A percentile compares a stretch with the other conserved stretches of the same genome.
phyloP scores from a whole-genome alignment of 2,888 invertebrate species.

The Pristionchus fissidentatus region DNA sequence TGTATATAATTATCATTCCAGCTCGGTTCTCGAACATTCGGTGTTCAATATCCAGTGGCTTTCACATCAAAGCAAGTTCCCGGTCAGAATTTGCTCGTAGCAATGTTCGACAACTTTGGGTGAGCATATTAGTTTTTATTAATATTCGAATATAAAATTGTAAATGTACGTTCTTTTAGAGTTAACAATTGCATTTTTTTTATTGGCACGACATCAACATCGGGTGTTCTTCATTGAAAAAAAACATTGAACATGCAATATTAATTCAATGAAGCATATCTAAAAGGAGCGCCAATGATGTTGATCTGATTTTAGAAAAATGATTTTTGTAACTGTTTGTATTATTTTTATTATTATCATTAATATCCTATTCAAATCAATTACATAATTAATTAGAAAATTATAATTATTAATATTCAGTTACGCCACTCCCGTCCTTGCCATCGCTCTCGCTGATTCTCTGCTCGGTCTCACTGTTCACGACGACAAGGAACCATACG shows the following conservation, averaged over 20 bases:
- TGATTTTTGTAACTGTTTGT: background rate
- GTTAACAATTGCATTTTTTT: too few relatives aligned
- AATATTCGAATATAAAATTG: too few relatives aligned
- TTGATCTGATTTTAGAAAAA: background rate
- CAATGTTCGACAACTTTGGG: slow-evolving; percentile 40
- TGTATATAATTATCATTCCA: slow-evolving; percentile 15
- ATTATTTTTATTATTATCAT: background rate
- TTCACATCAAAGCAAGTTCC: slow-evolving; percentile 44
- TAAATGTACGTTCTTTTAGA: too few relatives aligned
- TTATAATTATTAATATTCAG: slow-evolving; percentile 65
- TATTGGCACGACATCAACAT: too few relatives aligned
- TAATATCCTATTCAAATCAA: too few relatives aligned
- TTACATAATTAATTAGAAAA: slow-evolving; percentile 50
- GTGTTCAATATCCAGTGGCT: slow-evolving; percentile 64
- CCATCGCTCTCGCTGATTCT: slow-evolving; percentile 62
- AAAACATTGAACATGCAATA: background rate
- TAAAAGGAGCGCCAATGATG: background rate
- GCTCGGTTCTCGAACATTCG: slow-evolving; percentile 61
- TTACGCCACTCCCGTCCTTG: slow-evolving; percentile 61
- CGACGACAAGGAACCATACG: background rate
- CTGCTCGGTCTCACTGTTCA: slow-evolving; percentile 41
- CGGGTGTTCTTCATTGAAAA: too few relatives aligned
- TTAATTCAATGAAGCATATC: background rate
- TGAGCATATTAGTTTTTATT: background rate
- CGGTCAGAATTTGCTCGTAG: background rate